Evolutionary conservation across 2,113 vertebrate species (phyloP).

Genomic region (Rynchops niger): DNA sequence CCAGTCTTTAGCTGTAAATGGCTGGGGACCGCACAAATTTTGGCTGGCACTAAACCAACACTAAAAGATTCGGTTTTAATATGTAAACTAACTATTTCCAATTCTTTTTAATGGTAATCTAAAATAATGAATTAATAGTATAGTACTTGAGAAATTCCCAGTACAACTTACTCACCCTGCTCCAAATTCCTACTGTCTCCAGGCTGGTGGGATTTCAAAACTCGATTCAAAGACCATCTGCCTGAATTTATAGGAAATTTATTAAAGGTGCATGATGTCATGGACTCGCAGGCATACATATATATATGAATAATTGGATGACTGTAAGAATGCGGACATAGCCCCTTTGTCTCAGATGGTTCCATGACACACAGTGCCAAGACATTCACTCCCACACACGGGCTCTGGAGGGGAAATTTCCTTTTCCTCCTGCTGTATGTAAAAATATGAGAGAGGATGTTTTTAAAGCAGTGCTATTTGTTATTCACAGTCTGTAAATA

Average conservation of each 20-base stretch:
- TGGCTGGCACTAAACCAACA: background rate
- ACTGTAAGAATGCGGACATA: background rate
- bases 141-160: constrained; percentile 6
- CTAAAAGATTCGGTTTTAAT: background rate
- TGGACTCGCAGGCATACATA: background rate
- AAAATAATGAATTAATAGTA: background rate
- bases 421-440: background rate
- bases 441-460: background rate
- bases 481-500: constrained; percentile 33
- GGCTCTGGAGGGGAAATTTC: background rate
- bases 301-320: background rate
- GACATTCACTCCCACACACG: background rate
- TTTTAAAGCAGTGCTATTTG: background rate
- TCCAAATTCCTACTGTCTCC: background rate
- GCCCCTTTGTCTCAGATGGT: background rate
- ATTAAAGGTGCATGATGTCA: background rate
- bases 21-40: background rate
- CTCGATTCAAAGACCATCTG: constrained; percentile 30
- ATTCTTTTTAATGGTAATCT: background rate
- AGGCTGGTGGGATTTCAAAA: constrained; percentile 25
- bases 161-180: background rate
- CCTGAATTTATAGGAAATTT: constrained; percentile 15
- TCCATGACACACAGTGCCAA: background rate
- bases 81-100: background rate
- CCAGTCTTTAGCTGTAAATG: background rate